Conservation (phyloP, 2,888 invertebrate genomes). For the Archaeoteleia sp. region DNA sequence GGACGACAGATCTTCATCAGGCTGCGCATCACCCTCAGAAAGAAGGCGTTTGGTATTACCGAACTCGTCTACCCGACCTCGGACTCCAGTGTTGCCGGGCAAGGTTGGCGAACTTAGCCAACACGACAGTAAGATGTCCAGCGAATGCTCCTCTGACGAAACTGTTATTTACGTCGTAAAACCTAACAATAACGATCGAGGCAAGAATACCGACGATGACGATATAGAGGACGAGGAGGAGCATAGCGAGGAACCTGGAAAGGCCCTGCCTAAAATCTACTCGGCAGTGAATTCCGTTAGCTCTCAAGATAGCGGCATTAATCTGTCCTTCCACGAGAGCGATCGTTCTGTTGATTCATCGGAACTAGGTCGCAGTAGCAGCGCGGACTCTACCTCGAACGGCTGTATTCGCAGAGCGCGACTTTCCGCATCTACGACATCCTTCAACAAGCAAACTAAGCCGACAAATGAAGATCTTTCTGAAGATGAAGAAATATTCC, state of each 20-base stretch:
- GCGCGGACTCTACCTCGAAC: conserved; percentile 69
- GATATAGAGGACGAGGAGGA: conserved; percentile 76
- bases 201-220: conserved; percentile 76
- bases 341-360: conserved; percentile 76
- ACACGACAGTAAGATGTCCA: conserved; percentile 73
- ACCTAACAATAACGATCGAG: conserved; percentile 54
- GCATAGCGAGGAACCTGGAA: conserved; percentile 70
- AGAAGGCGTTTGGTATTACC: conserved; percentile 58
- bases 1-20: conserved; percentile 68
- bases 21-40: conserved; percentile 69
- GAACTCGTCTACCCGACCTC: conserved; percentile 42
- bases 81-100: conserved; percentile 50
- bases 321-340: conserved; percentile 83
- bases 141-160: conserved; percentile 74
- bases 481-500: conserved; percentile 66
- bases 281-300: conserved; percentile 83
- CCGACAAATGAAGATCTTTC: conserved; percentile 65
- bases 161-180: conserved; percentile 74
- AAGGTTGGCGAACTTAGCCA: conserved; percentile 69
- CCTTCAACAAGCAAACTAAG: conserved; percentile 55
- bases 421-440: conserved; percentile 45
- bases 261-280: conserved; percentile 78
- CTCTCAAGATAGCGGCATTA: conserved; percentile 87
- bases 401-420: conserved; percentile 59
- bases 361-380: conserved; percentile 66